A percentile compares a stretch with the other conserved stretches of the same genome.
Conservation (phyloP, 2,888 invertebrate genomes). For the Osmoderma eremita region DNA sequence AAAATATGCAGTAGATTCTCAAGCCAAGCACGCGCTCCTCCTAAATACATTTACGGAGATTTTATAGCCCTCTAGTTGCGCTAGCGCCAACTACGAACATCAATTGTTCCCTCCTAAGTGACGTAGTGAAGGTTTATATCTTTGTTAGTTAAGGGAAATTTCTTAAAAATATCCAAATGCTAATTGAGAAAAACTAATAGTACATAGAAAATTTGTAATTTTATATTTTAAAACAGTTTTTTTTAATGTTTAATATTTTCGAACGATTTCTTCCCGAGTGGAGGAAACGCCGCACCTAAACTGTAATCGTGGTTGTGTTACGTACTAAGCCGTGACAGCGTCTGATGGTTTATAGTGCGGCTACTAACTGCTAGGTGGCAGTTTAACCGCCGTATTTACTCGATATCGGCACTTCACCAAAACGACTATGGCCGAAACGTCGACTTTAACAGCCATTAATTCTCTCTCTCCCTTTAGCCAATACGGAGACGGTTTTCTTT, state of each 20-base stretch:
- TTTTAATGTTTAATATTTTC: neutral
- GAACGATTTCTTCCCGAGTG: neutral
- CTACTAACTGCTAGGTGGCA: conserved; percentile 61
- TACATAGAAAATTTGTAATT: too few relatives aligned
- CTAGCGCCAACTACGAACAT: conserved; percentile 43
- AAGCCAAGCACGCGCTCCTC: conserved; percentile 36
- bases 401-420: conserved; percentile 40
- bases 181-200: too few relatives aligned
- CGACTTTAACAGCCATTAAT: conserved; percentile 46
- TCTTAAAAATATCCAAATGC: neutral
- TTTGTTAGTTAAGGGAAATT: conserved; percentile 14
- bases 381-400: conserved; percentile 41
- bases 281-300: conserved; percentile 8
- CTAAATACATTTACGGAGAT: conserved; percentile 41
- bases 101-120: conserved; percentile 31
- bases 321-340: conserved; percentile 41
- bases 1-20: conserved; percentile 36
- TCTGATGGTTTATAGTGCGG: conserved; percentile 54
- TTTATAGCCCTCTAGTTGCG: conserved; percentile 44
- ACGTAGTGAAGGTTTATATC: conserved; percentile 25
- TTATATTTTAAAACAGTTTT: conserved; percentile 1
- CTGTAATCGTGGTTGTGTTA: conserved; percentile 44
- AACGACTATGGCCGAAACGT: conserved; percentile 41
- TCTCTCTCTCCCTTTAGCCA: conserved; percentile 37
- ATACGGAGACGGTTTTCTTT: conserved; percentile 35